phyloP scores from a whole-genome alignment of 2,888 invertebrate genomes.

The Eupithecia abbreviata region DNA sequence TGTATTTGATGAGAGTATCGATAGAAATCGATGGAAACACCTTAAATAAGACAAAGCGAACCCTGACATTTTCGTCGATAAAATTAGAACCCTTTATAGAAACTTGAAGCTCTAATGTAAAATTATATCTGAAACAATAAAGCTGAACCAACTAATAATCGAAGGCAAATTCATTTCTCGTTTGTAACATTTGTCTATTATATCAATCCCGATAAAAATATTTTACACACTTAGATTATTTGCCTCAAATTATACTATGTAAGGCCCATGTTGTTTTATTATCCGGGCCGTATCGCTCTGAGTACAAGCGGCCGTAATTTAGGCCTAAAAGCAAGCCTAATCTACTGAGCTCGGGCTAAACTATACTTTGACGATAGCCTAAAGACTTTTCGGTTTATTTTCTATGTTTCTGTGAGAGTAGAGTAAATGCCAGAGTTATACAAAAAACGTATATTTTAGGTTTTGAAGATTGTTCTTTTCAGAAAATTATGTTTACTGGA shows the following conservation, averaged over 20 bases:
- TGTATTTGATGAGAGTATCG: not conserved
- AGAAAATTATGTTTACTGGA: constrained; percentile 51
- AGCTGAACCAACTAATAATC: not conserved
- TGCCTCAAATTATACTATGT: constrained; percentile 17
- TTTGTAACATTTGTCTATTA: not conserved
- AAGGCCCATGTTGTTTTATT: constrained; percentile 27
- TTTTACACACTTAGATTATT: not conserved
- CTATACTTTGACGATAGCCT: constrained; percentile 22
- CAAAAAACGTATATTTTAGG: constrained; percentile 26
- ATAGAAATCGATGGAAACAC: not conserved
- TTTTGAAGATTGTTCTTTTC: constrained; percentile 48
- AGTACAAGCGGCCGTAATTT: constrained; percentile 39
- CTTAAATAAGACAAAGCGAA: not conserved
- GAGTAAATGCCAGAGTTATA: constrained; percentile 49
- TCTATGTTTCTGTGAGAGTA: constrained; percentile 35
- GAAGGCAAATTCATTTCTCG: not conserved
- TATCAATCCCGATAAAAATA: not conserved
- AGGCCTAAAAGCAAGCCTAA: constrained; percentile 57
- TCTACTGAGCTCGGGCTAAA: constrained; percentile 29
- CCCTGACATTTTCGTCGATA: not conserved
- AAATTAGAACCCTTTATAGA: not conserved
- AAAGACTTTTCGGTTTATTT: constrained; percentile 30
- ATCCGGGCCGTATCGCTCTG: constrained; percentile 44
- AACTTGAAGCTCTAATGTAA: not conserved
- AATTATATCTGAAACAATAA: not conserved